Base-by-base conservation (phyloP, 1,140 invertebrate genomes). In the Penaeus indicus region DNA sequence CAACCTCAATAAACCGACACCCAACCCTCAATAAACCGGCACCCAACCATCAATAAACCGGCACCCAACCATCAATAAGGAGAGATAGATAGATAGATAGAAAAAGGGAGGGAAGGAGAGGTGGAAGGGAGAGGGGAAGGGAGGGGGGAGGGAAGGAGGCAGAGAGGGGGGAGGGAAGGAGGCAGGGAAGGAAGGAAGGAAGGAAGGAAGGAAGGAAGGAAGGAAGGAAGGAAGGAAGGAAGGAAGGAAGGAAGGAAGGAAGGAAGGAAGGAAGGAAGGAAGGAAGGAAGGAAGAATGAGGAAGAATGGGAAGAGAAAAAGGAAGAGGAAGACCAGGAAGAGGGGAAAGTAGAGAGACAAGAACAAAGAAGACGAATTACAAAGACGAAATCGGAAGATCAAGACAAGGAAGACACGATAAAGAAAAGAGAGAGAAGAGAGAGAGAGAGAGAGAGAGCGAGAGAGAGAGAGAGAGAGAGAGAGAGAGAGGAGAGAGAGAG, bases 361-460 rank as follows among this genome's bases (percentile, higher is more conserved):
- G 38, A 38, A 38, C 38, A 38, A 38, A 38, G 38, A 38, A 38
- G 38, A 38, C 38, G 5, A 38, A 3, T 38, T 38, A 38, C 38
- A 38, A 38, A 38, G 38, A 38, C 38, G 38, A 5, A 38, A 38
- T 38, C 38, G 38, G 38, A 38, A 38, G 38, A 38, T 38, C 38
- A 38, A 38, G 38, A 38, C 38, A 38, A 38, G 38, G 38, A 38
- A 38, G 38, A 38, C 1, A 5, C 1, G 38, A 5, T 38, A 38
- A 5, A 38, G 38, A 38, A 38, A 5, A 38, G 5, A 38, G 5
- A 38, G 5, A 38, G 2, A 38, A 62, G 54, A 25, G 22, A 25
- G 80, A 82, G 80, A 62, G 80, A 62, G 16, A 62, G 22, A 25
- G 54, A 82, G 80, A 62, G 54, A 62, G 54, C n/a, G 22, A 62